Percentiles rank a stretch among this genome's conserved stretches.
Conservation (phyloP, 2,113 vertebrate species). For the Atrichornis clamosus region DNA sequence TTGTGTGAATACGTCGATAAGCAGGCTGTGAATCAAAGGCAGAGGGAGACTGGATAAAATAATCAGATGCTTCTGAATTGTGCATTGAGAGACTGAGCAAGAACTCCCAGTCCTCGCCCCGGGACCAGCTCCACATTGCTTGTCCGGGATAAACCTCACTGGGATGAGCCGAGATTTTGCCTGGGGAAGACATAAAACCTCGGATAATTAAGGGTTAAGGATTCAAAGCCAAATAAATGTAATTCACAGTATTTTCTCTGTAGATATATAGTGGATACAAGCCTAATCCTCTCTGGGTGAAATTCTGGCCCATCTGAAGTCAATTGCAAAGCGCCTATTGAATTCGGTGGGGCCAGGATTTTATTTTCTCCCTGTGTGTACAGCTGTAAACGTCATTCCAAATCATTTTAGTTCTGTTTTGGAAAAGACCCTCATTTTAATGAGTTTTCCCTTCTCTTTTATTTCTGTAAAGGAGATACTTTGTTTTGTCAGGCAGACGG, state of each 20-base stretch:
- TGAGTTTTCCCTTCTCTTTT: constrained; percentile 23
- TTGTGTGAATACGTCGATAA: constrained; percentile 67
- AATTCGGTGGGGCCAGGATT: constrained; percentile 57
- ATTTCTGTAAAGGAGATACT: constrained; percentile 43
- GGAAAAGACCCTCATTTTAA: constrained; percentile 38
- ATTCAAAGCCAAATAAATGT: constrained; percentile 24
- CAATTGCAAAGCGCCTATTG: constrained; percentile 61
- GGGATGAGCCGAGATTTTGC: background rate
- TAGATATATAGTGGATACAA: constrained; percentile 26
- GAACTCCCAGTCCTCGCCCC: background rate
- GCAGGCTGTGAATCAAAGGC: constrained; percentile 55
- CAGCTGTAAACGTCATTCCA: constrained; percentile 24
- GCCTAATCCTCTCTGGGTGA: constrained; percentile 42
- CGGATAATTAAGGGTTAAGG: constrained; percentile 32
- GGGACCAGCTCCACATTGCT: background rate
- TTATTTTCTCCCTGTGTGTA: constrained; percentile 43
- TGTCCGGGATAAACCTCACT: background rate
- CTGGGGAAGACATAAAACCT: background rate
- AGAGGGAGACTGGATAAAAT: constrained; percentile 41
- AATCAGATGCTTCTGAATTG: constrained; percentile 61
- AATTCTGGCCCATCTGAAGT: constrained; percentile 64
- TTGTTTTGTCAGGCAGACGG: constrained; percentile 42
- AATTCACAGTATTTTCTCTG: constrained; percentile 34
- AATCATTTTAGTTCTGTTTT: constrained; percentile 38
- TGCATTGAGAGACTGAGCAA: constrained; percentile 46